Evolutionary conservation across 2,888 invertebrate genomes (phyloP).

Genomic region (Ypsolopha sequella): DNA sequence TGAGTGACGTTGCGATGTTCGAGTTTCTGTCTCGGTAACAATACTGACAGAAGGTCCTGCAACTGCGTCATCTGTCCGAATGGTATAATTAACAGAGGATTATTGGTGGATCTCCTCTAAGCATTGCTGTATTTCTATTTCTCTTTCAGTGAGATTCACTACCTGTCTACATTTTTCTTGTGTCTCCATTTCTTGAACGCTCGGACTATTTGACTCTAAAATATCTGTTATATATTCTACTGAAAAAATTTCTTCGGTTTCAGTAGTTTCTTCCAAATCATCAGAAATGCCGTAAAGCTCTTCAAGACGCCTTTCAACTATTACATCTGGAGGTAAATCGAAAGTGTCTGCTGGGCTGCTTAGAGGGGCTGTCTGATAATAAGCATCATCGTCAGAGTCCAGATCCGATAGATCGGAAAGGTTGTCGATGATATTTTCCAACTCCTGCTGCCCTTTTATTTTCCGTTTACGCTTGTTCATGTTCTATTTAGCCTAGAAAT

Average conservation of each 20-base stretch:
- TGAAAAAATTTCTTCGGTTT: background rate
- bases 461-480: too few relatives aligned
- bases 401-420: constrained; percentile 14
- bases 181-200: constrained; percentile 5
- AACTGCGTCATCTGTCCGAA: too few relatives aligned
- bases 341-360: constrained; percentile 11
- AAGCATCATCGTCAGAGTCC: constrained; percentile 14
- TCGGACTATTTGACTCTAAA: constrained; percentile 4
- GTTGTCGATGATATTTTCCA: constrained; percentile 9
- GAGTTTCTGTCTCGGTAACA: constrained; percentile 2
- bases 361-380: constrained; percentile 12
- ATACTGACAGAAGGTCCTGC: too few relatives aligned
- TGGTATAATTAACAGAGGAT: background rate
- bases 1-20: constrained; percentile 2
- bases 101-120: constrained; percentile 8
- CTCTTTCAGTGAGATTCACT: constrained; percentile 9
- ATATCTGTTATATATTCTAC: constrained; percentile 6
- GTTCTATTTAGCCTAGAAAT: too few relatives aligned
- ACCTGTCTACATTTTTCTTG: constrained; percentile 1
- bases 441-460: too few relatives aligned
- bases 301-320: constrained; percentile 15
- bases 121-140: constrained; percentile 12
- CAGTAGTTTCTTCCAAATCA: constrained; percentile 9
- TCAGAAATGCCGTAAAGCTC: constrained; percentile 11
- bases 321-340: constrained; percentile 6